These are phyloP conservation scores for Stenotaenia linearis DNA, from an alignment of 2,888 invertebrate species.

Conservation along the genomic window DNA sequence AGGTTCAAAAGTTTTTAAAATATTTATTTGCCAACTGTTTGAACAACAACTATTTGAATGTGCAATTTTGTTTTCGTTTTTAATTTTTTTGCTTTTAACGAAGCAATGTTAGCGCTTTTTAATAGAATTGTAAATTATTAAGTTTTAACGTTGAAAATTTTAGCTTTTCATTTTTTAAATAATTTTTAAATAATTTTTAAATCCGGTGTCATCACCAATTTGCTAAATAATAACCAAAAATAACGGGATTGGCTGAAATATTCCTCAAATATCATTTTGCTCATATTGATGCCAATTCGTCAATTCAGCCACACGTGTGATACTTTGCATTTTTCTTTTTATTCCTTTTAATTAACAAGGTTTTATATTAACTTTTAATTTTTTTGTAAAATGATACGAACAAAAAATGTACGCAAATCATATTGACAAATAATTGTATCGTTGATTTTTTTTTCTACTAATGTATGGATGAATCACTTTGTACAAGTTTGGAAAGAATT, in stretches of 20 bases:
- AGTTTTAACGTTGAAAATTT: not conserved
- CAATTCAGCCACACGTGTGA: not conserved
- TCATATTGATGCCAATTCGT: not conserved
- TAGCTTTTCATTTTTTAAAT: not conserved
- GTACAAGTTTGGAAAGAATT: conserved; percentile 28
- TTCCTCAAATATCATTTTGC: conserved; percentile 3
- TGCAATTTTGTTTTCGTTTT: not conserved
- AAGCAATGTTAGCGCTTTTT: not conserved
- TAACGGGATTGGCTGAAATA: not conserved
- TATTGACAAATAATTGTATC: not conserved
- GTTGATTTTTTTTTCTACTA: not conserved
- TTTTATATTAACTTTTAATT: not conserved
- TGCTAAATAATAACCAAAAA: conserved; percentile 10
- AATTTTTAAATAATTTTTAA: too few relatives aligned
- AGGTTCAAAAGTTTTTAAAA: not conserved
- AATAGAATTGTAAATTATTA: not conserved
- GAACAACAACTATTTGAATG: not conserved
- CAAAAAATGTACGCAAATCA: conserved; percentile 2
- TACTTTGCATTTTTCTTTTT: not conserved
- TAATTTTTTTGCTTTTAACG: not conserved
- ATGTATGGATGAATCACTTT: conserved; percentile 28
- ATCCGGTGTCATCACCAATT: not conserved
- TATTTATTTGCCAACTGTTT: conserved; percentile 1
- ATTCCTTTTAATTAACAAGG: not conserved
- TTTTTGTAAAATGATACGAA: conserved; percentile 7